These are phyloP conservation scores for Panthera leo DNA, from an alignment of 2,113 vertebrate genomes.

Conservation along the genomic window DNA sequence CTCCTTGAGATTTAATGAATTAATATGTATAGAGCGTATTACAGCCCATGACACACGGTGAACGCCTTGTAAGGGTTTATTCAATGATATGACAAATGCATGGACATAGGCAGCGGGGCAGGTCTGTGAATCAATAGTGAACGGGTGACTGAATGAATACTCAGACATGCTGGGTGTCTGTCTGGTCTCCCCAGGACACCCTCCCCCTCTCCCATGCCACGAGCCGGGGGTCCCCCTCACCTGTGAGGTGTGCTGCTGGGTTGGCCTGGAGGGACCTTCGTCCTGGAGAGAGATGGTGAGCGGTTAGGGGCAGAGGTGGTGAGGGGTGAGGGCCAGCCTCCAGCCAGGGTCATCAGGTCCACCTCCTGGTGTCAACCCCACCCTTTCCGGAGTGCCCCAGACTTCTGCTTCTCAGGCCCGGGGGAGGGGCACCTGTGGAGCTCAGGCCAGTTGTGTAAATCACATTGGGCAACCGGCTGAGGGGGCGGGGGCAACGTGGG, in stretches of 20 bases:
- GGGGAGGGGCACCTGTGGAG: slow-evolving; percentile 42
- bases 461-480: slow-evolving; percentile 33
- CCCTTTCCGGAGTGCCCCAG: slow-evolving; percentile 58
- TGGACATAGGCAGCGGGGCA: background rate
- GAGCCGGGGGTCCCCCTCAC: slow-evolving; percentile 37
- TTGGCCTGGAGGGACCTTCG: background rate
- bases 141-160: background rate
- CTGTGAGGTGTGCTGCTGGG: slow-evolving; percentile 81
- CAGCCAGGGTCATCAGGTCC: background rate
- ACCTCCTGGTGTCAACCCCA: background rate
- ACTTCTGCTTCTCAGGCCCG: slow-evolving; percentile 63
- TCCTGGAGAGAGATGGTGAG: slow-evolving; percentile 58
- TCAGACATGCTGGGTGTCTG: fast-evolving
- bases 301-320: background rate
- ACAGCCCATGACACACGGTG: fast-evolving
- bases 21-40: fast-evolving
- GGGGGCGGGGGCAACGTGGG: background rate
- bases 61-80: background rate
- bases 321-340: background rate
- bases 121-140: background rate
- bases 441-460: slow-evolving; percentile 31
- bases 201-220: fast-evolving
- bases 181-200: background rate
- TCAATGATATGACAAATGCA: background rate
- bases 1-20: background rate